Percentiles rank a stretch among this genome's conserved stretches.
Conservation (phyloP, 1,140 invertebrate species). For the Solen grandis region DNA sequence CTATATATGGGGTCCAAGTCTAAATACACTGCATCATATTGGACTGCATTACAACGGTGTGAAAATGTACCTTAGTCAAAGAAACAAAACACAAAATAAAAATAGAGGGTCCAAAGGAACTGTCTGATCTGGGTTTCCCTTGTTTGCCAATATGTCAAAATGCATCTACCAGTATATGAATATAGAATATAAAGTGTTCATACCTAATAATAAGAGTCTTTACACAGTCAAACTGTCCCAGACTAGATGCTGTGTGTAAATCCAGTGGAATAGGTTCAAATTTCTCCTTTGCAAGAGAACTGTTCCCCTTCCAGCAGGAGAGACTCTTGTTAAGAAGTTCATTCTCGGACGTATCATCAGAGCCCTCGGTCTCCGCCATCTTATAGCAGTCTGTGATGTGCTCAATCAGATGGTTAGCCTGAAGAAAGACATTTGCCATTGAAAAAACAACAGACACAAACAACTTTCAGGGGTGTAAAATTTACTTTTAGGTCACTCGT, state of each 20-base stretch:
- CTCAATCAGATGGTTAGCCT: not conserved
- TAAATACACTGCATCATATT: too few species aligned
- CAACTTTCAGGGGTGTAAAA: not conserved
- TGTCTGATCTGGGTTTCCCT: too few species aligned
- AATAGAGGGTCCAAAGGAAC: too few species aligned
- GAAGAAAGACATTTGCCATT: too few species aligned
- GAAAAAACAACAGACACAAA: conserved; percentile 18
- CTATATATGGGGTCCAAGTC: too few species aligned
- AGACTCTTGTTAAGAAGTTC: conserved; percentile 78
- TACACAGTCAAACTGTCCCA: conserved; percentile 80
- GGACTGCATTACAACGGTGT: too few species aligned
- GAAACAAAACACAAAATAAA: too few species aligned
- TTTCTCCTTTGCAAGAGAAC: conserved; percentile 62
- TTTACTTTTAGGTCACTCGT: too few species aligned
- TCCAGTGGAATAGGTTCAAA: conserved; percentile 78
- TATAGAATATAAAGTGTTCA: conserved; percentile 5
- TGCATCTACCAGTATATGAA: too few species aligned
- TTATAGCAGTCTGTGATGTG: not conserved
- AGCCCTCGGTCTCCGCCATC: conserved; percentile 69
- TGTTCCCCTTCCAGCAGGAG: conserved; percentile 77
- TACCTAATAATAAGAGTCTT: conserved; percentile 75
- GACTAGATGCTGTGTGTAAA: conserved; percentile 81
- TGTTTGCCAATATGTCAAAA: too few species aligned
- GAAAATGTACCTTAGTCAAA: too few species aligned
- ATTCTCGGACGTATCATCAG: conserved; percentile 79